Evolutionary conservation across 2,888 invertebrate species (phyloP), one percentile per base, ranked within the genome.

Genomic region (Sisyra nigra): DNA sequence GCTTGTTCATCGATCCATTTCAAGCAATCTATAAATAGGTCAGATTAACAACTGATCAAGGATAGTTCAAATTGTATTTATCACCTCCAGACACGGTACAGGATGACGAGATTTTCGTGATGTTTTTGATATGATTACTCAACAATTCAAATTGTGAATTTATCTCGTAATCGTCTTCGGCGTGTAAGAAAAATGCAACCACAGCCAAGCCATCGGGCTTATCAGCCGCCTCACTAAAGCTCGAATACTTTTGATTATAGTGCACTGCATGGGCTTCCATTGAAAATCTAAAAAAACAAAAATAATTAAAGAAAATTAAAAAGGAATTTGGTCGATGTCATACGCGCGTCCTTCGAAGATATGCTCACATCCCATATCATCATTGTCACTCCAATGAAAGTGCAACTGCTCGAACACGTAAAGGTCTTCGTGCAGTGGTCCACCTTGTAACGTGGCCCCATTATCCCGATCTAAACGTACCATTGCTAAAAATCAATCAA

Each of bases 201-300:
- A 81, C 80, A 0, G 79, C 79, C 29, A 81, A 54, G 1, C 81
- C 81, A 50, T 81, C 80, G 1, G 74, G 72, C 55, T 80, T 73
- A 17, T 74, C 73, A 3, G 70, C 70, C 0, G 81, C 80, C 37
- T 72, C 72, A 42, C 72, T 63, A 54, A 80, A 68, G 13, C 69
- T 69, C 46, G 67, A 67, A 52, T 80, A 81, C 57, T 79, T 79
- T 53, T 71, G 69, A 55, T 80, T 80, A 57, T 75, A 83, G 57
- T 83, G 85, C 0, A 86, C 85, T 42, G 83, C 74, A 55, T 86
- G 86, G 37, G 81, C 77, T 61, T 83, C 83, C 61, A 80, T 79
- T 7, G 80, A 80, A 51, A 74, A 82, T 48, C 81, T 78, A 55
- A 9, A 49, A 51, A 14, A 13, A 30, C 14, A 47, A 35, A 41